Conservation (phyloP, 2,888 invertebrate genomes). For the Andrena dorsata region DNA sequence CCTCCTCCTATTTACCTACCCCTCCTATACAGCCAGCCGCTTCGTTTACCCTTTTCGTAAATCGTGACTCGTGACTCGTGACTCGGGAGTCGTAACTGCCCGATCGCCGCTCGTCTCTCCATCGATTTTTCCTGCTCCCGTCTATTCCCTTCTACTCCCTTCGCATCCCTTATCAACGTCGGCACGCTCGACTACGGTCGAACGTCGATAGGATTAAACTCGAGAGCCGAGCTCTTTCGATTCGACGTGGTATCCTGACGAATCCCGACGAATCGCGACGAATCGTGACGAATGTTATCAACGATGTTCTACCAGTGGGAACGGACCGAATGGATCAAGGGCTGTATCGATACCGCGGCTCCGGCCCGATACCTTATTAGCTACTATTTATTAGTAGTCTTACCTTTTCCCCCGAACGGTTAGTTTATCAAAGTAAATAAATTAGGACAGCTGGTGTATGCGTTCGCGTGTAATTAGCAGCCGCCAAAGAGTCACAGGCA, state of each 20-base stretch:
- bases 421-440: too few relatives aligned
- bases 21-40: constrained; percentile 47
- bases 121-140: constrained; percentile 50
- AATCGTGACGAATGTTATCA: not conserved
- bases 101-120: constrained; percentile 40
- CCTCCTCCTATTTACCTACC: constrained; percentile 70
- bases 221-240: constrained; percentile 18
- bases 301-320: not conserved
- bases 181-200: constrained; percentile 39
- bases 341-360: constrained; percentile 2
- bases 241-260: constrained; percentile 40
- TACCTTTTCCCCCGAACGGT: too few relatives aligned
- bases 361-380: not conserved
- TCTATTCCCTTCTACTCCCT: not conserved
- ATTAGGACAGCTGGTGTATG: too few relatives aligned
- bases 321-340: constrained; percentile 14
- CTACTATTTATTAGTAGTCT: not conserved
- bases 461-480: constrained; percentile 49
- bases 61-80: constrained; percentile 45
- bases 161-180: not conserved
- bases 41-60: constrained; percentile 73
- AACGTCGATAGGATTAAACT: constrained; percentile 34
- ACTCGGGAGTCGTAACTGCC: constrained; percentile 39
- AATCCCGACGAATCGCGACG: constrained; percentile 27
- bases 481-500: constrained; percentile 32